These are phyloP conservation scores for Trichogramma pretiosum DNA, from an alignment of 1,140 invertebrate genomes.

Conservation along the genomic window DNA sequence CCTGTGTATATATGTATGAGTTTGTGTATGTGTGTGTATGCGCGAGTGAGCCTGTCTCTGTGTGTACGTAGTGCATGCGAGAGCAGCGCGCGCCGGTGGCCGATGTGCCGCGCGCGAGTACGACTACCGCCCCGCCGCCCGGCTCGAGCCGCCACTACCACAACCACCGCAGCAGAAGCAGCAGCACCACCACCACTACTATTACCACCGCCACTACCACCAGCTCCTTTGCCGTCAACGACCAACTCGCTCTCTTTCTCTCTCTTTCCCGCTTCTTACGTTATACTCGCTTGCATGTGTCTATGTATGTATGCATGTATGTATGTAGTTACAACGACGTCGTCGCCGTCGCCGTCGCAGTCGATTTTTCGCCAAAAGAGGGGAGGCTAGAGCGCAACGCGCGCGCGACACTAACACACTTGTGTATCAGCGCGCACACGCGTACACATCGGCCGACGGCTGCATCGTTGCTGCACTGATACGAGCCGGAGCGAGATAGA, in stretches of 20 bases:
- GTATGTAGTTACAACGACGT: too few species aligned
- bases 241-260: background rate
- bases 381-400: too few species aligned
- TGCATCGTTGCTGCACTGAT: too few species aligned
- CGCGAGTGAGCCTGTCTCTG: constrained; percentile 8
- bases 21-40: too few species aligned
- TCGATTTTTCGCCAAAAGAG: too few species aligned
- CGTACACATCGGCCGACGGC: too few species aligned
- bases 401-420: too few species aligned
- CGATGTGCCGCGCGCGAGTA: background rate
- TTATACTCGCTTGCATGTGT: too few species aligned
- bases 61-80: constrained; percentile 9
- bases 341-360: too few species aligned
- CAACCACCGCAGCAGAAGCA: background rate
- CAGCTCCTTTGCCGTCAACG: constrained; percentile 2
- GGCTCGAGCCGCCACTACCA: background rate
- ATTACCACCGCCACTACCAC: constrained; percentile 5
- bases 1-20: too few species aligned
- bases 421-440: background rate
- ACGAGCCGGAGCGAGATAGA: too few species aligned
- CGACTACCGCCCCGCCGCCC: too few species aligned
- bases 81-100: constrained; percentile 8
- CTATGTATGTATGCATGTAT: background rate
- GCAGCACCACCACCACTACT: constrained; percentile 11
- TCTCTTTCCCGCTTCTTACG: background rate